Conservation (phyloP, 2,888 invertebrate genomes). For the Eupithecia insigniata region DNA sequence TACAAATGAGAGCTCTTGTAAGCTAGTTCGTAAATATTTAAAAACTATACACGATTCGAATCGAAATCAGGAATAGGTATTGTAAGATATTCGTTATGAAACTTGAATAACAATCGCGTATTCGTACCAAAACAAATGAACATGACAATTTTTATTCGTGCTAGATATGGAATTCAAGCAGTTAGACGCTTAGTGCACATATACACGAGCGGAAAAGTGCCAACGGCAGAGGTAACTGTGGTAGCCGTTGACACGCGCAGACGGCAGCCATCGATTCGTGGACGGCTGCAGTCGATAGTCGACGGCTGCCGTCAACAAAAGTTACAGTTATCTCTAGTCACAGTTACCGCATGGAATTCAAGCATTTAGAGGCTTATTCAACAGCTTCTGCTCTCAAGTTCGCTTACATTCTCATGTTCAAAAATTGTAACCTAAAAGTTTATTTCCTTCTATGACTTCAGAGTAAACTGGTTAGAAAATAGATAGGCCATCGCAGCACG, state of each 20-base stretch:
- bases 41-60: no score
- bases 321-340: no score
- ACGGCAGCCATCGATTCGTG: no score
- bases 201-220: no score
- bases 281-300: no score
- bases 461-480: not conserved
- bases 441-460: not conserved
- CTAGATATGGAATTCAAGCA: not conserved
- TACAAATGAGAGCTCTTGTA: no score
- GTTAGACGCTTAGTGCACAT: not conserved
- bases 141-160: conserved; percentile 36
- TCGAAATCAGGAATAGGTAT: conserved; percentile 48
- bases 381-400: not conserved
- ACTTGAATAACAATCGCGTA: conserved; percentile 62
- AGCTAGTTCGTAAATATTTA: no score
- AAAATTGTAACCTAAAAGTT: not conserved
- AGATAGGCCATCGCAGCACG: not conserved
- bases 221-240: no score
- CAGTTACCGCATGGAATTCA: no score
- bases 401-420: not conserved
- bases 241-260: no score
- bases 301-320: no score
- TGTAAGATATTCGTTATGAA: conserved; percentile 58
- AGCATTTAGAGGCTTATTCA: not conserved
- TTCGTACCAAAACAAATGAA: conserved; percentile 53